Conservation (phyloP, 2,888 invertebrate genomes). For the Cheilosia urbana region DNA sequence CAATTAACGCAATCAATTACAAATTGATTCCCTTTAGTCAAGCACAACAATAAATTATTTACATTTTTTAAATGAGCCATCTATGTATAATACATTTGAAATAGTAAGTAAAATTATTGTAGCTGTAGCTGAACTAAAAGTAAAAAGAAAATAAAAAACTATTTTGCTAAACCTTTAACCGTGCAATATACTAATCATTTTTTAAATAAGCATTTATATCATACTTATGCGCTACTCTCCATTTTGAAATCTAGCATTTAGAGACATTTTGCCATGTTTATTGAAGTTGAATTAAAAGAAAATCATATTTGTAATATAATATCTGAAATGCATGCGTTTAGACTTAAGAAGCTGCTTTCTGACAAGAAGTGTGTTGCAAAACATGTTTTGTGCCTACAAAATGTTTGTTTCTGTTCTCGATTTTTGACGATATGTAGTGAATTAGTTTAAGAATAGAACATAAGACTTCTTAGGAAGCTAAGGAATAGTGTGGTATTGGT, state of each 20-base stretch:
- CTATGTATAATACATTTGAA: conserved; percentile 29
- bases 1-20: conserved; percentile 48
- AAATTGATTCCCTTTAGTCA: conserved; percentile 44
- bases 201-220: conserved; percentile 36
- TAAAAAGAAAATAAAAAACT: conserved; percentile 40
- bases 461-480: conserved; percentile 52
- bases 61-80: conserved; percentile 54
- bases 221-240: conserved; percentile 41
- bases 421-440: conserved; percentile 27
- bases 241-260: conserved; percentile 57
- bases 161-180: conserved; percentile 71
- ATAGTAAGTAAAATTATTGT: conserved; percentile 22
- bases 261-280: conserved; percentile 36
- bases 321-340: neutral
- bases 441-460: conserved; percentile 35
- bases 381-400: conserved; percentile 15
- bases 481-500: conserved; percentile 20
- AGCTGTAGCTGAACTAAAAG: conserved; percentile 18
- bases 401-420: conserved; percentile 18
- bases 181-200: conserved; percentile 58
- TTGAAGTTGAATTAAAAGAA: conserved; percentile 1
- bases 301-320: neutral
- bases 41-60: conserved; percentile 19
- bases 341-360: neutral
- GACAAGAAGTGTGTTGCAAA: conserved; percentile 17